Conservation (phyloP, 2,113 vertebrate species). For the Gallinago media region DNA sequence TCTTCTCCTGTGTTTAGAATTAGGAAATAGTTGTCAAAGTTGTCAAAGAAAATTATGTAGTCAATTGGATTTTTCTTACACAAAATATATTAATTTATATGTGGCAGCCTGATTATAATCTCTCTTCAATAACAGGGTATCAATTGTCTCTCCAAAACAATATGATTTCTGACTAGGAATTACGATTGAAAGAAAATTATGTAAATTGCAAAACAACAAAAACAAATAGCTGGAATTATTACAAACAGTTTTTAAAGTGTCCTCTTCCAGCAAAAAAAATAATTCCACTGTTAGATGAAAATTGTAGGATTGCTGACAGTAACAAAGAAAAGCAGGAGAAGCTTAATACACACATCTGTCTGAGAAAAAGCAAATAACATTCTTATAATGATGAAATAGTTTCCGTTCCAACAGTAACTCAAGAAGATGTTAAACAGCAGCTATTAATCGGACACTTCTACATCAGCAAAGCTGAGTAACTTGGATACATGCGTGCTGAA, state of each 20-base stretch:
- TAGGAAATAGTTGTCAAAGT: background rate
- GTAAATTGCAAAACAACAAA: background rate
- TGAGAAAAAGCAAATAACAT: slow-evolving; percentile 15
- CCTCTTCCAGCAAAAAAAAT: background rate
- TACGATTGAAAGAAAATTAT: background rate
- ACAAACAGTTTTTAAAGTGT: background rate
- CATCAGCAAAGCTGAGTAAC: background rate
- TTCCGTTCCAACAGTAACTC: slow-evolving; percentile 29
- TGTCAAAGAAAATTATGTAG: background rate
- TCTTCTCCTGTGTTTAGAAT: background rate
- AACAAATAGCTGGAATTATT: background rate
- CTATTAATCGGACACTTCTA: slow-evolving; percentile 3
- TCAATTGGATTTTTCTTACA: background rate
- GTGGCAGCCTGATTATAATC: background rate
- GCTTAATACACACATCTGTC: background rate
- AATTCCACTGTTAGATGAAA: background rate
- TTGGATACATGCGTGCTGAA: background rate
- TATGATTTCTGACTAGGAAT: background rate
- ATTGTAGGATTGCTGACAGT: background rate
- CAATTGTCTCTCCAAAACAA: background rate
- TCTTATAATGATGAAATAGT: background rate
- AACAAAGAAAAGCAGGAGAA: background rate
- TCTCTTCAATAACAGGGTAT: background rate
- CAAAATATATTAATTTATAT: background rate
- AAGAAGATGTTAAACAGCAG: background rate